Percentiles rank a stretch among this genome's conserved stretches.
Conservation (phyloP, 1,140 invertebrate genomes). For the Drosophila sucinea region DNA sequence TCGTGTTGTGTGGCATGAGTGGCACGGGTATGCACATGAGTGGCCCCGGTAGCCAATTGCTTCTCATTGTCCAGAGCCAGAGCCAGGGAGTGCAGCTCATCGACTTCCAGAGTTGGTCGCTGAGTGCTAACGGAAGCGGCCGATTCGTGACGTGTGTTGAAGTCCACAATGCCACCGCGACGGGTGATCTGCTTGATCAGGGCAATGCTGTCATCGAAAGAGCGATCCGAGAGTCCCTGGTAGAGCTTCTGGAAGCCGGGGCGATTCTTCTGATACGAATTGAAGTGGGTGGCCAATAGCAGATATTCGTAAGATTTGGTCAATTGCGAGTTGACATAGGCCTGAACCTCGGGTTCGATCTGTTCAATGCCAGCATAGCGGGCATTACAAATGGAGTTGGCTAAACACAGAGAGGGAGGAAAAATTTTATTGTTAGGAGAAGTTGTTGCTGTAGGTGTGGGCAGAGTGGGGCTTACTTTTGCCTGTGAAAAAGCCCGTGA, state of each 20-base stretch:
- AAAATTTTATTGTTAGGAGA: conserved; percentile 24
- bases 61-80: conserved; percentile 90
- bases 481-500: conserved; percentile 74
- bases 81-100: conserved; percentile 88
- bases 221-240: conserved; percentile 88
- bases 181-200: conserved; percentile 90
- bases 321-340: conserved; percentile 87
- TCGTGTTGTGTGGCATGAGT: conserved; percentile 84
- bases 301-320: conserved; percentile 89
- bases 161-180: conserved; percentile 85
- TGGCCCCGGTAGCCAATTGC: conserved; percentile 87
- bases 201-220: conserved; percentile 89
- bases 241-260: conserved; percentile 90
- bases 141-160: conserved; percentile 52
- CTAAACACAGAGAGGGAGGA: conserved; percentile 14
- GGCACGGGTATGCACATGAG: conserved; percentile 86
- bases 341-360: conserved; percentile 81
- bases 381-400: conserved; percentile 85
- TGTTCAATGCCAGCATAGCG: conserved; percentile 87
- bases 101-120: conserved; percentile 79
- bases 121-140: conserved; percentile 47
- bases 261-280: conserved; percentile 90
- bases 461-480: conserved; percentile 59
- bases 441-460: not conserved
- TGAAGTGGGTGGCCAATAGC: conserved; percentile 90